phyloP scores from a whole-genome alignment of 2,113 vertebrate genomes.

The Eulemur rufifrons region DNA sequence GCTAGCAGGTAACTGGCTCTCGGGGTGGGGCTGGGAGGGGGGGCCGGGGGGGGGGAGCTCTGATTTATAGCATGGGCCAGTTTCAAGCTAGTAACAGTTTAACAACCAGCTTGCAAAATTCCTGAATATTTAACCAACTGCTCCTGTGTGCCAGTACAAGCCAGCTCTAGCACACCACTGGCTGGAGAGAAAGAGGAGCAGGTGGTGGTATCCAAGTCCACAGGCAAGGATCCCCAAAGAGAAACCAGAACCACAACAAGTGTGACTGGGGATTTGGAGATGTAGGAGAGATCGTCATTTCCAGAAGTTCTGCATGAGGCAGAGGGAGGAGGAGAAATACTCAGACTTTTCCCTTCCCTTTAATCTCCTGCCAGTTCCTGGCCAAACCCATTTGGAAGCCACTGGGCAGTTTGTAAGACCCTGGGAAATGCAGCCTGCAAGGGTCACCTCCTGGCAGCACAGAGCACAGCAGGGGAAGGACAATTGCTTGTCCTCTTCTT shows the following conservation, averaged over 20 bases:
- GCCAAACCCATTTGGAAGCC: neutral
- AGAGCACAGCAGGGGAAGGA: neutral
- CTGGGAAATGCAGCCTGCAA: neutral
- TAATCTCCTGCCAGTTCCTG: neutral
- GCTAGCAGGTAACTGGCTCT: neutral
- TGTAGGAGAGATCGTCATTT: neutral
- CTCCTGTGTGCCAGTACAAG: neutral
- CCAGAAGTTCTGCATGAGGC: neutral
- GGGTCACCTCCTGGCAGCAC: too few relatives aligned
- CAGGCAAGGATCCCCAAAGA: neutral
- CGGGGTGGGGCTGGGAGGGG: too few relatives aligned
- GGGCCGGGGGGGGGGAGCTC: too few relatives aligned
- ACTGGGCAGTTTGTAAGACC: neutral
- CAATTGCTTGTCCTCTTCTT: neutral
- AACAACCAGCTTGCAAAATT: constrained; percentile 8
- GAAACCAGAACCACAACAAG: neutral
- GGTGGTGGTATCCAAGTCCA: neutral
- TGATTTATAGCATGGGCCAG: neutral
- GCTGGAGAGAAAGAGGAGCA: neutral
- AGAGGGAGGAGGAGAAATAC: neutral
- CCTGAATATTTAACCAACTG: neutral
- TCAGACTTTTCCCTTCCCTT: neutral
- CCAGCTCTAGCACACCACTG: neutral
- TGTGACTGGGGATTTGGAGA: neutral
- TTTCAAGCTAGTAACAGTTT: neutral